Percentiles rank a stretch among this genome's conserved stretches.
Conservation (phyloP, 1,140 invertebrate species). For the Drosophila pallidifrons region DNA sequence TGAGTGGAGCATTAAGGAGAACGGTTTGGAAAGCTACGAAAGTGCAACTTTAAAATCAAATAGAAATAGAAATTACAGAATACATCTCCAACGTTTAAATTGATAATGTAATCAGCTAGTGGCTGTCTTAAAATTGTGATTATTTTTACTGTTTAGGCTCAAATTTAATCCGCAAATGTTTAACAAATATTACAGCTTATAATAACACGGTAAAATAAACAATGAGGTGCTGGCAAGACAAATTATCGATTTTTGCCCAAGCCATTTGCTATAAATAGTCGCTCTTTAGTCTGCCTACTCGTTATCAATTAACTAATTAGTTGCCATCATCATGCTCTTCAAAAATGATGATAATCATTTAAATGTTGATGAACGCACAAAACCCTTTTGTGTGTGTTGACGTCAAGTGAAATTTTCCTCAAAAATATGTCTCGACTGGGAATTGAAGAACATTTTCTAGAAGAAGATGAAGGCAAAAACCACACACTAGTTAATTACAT, state of each 20-base stretch:
- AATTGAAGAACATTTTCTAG: constrained; percentile 13
- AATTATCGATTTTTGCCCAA: not conserved
- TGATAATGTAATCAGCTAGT: no score
- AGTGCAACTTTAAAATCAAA: no score
- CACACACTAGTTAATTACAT: constrained; percentile 34
- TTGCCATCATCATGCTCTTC: constrained; percentile 15
- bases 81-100: no score
- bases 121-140: no score
- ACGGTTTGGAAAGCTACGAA: no score
- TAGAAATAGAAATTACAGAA: no score
- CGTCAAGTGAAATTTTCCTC: constrained; percentile 7
- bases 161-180: no score
- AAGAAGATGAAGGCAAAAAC: not conserved
- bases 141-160: no score
- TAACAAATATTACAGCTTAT: not conserved
- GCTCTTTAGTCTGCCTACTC: not conserved
- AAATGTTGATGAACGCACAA: not conserved
- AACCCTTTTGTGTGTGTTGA: constrained; percentile 10
- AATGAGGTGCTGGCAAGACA: not conserved
- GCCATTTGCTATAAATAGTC: constrained; percentile 1
- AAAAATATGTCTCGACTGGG: not conserved
- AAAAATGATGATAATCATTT: constrained; percentile 37
- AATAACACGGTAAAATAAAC: no score
- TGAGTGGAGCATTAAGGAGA: no score
- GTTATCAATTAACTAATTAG: constrained; percentile 32